phyloP scores from a whole-genome alignment of 2,797 vertebrate genomes.

The Podarcis lilfordi region DNA sequence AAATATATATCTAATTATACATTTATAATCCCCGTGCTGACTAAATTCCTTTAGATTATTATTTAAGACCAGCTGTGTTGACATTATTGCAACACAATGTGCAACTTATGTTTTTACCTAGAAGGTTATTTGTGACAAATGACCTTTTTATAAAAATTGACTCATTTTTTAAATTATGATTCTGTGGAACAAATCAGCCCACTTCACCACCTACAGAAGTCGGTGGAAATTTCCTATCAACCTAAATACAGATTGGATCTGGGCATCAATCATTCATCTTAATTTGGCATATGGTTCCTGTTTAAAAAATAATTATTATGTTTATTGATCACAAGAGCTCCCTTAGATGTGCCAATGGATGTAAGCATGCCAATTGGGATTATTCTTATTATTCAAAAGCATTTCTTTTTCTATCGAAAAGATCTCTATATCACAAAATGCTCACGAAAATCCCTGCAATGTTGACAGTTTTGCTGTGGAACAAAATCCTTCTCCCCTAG shows the following conservation, averaged over 20 bases:
- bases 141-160: not conserved
- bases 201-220: not conserved
- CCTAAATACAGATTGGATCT: not conserved
- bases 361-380: no score
- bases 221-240: not conserved
- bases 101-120: not conserved
- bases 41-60: not conserved
- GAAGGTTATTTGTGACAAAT: constrained; percentile 2
- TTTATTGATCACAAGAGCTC: not conserved
- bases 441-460: not conserved
- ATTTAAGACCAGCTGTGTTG: constrained; percentile 1
- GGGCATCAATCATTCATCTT: not conserved
- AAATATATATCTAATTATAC: constrained; percentile 2
- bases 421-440: not conserved
- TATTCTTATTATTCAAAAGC: no score
- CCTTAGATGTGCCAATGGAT: not conserved
- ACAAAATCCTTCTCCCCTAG: not conserved
- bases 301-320: not conserved
- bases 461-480: not conserved
- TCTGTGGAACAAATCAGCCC: not conserved
- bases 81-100: not conserved
- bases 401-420: no score
- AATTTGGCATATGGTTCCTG: not conserved
- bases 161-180: not conserved
- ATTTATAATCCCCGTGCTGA: not conserved